A percentile compares a stretch with the other conserved stretches of the same genome.
These are phyloP conservation scores for Rallus crepitans DNA, from an alignment of 2,797 vertebrate species.

Conservation along the genomic window DNA sequence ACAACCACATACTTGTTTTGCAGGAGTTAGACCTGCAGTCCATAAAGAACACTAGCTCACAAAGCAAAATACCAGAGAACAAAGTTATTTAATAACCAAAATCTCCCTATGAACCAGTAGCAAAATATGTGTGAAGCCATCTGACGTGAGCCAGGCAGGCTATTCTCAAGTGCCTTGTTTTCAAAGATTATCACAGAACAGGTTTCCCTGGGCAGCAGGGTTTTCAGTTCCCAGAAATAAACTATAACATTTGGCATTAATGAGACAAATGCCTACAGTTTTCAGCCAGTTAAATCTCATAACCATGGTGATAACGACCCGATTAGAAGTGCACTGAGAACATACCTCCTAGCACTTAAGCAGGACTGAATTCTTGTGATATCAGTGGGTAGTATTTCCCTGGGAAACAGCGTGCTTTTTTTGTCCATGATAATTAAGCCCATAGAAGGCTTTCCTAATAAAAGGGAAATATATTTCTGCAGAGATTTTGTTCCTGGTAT, in stretches of 20 bases:
- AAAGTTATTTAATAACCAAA: background rate
- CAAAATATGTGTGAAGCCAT: background rate
- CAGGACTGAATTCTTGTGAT: conserved; percentile 46
- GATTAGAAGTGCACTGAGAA: conserved; percentile 30
- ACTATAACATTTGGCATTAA: conserved; percentile 51
- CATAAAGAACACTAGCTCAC: background rate
- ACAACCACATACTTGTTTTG: background rate
- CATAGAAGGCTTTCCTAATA: background rate
- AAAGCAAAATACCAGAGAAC: background rate
- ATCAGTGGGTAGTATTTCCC: conserved; percentile 45
- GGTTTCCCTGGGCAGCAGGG: conserved; percentile 21
- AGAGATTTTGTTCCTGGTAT: background rate
- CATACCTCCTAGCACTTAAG: conserved; percentile 29
- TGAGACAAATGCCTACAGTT: conserved; percentile 57
- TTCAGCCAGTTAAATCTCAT: conserved; percentile 59
- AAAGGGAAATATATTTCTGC: conserved; percentile 18
- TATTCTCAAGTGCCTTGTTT: conserved; percentile 32
- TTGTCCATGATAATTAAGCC: conserved; percentile 28
- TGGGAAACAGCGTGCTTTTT: conserved; percentile 15
- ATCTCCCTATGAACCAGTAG: background rate
- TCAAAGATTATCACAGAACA: conserved; percentile 26
- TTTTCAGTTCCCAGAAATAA: conserved; percentile 58
- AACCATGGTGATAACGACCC: conserved; percentile 53
- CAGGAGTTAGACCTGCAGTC: background rate
- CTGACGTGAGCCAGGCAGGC: background rate